Percentiles rank a stretch among this genome's conserved stretches.
Evolutionary conservation across 2,797 vertebrate species (phyloP).

Genomic region (Carduelis carduelis): DNA sequence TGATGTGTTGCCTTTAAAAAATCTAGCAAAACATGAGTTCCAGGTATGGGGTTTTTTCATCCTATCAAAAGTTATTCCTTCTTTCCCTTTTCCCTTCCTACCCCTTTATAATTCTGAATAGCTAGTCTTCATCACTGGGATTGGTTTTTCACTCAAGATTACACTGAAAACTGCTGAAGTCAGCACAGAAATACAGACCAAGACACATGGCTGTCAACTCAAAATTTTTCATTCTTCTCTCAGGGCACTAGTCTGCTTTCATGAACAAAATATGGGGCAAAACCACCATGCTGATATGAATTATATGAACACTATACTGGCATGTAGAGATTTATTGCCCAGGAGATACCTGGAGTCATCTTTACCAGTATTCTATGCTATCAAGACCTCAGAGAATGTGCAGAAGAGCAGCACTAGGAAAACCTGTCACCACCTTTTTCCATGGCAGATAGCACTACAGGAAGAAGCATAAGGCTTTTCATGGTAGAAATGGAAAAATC

Average conservation of each 20-base stretch:
- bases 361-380: not conserved
- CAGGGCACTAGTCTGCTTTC: not conserved
- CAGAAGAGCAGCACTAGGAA: not conserved
- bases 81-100: not conserved
- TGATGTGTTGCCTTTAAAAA: not conserved
- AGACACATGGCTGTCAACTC: not conserved
- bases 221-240: not conserved
- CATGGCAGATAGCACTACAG: not conserved
- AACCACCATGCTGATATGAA: not conserved
- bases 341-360: not conserved
- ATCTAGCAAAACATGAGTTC: not conserved
- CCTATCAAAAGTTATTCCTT: not conserved
- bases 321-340: not conserved
- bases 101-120: not conserved
- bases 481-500: not conserved
- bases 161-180: not conserved
- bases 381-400: not conserved
- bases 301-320: not conserved
- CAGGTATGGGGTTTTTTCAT: not conserved
- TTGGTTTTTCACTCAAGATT: not conserved
- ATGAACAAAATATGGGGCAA: not conserved
- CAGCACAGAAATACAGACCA: not conserved
- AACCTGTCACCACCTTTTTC: not conserved
- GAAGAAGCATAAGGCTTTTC: not conserved
- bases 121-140: not conserved